Evolutionary conservation across 2,797 vertebrate genomes (phyloP), one percentile per base, ranked within the genome.

Genomic region (Phrynocephalus vlangalii): DNA sequence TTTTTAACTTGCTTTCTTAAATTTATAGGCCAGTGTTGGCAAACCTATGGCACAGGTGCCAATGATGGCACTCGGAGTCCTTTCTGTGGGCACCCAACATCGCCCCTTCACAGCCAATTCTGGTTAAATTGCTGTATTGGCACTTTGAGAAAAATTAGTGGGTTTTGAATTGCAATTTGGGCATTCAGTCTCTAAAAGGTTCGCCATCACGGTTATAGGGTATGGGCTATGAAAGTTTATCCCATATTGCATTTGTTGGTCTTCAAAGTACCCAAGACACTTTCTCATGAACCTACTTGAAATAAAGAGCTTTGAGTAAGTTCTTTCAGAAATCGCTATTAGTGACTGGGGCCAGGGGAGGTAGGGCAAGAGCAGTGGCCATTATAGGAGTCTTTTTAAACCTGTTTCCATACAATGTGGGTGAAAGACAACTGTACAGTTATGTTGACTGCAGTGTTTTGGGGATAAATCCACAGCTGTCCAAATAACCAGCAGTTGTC

Each of bases 251-350:
- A 44, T 48, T 26, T 26, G 9, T 76, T 10, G 48, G 20, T 18
- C 38, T 26, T 76, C 8, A 48, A 26, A 22, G 22, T 38, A 8
- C 20, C 20, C 16, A 73, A 18, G 33, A 44, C 15, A 3, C 30
- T 75, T 44, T 75, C 18, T 75, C 15, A 2, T 22, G 38, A 75
- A 68, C 63, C 48, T 68, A 87, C 22, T 22, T 66, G 38, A 87
- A 66, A 68, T 0, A 4, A 86, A 50, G 11, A 60, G 50, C 50
- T 79, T 33, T 28, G 38, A 78, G 28, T 13, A 70, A 68, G 71
- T 76, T 56, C 77, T 82, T 84, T 86, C 1, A 26, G 86, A 90
- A 88, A 87, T 44, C 5, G 44, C 10, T n/a, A 67, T 85, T 88
- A 67, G 20, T 8, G 71, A 1, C 60, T 63, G 18, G 18, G 60